Evolutionary conservation across 2,888 invertebrate species (phyloP).

Genomic region (Macrophya alboannulata): DNA sequence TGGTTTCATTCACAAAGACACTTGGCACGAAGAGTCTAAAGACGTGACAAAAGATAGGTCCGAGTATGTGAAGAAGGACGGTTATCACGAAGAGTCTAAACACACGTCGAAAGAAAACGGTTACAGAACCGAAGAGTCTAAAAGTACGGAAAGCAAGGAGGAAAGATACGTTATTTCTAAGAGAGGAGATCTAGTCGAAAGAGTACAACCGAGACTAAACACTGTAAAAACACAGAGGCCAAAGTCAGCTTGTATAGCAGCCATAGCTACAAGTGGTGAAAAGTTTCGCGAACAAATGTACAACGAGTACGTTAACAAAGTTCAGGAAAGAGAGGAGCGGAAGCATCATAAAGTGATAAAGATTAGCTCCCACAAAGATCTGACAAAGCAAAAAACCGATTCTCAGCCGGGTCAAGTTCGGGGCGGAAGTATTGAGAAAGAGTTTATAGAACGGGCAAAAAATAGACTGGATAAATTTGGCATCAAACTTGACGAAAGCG

Average conservation of each 20-base stretch:
- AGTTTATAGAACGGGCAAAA: slow-evolving; percentile 90
- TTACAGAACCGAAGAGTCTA: slow-evolving; percentile 64
- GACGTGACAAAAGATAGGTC: slow-evolving; percentile 63
- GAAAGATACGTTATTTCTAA: slow-evolving; percentile 59
- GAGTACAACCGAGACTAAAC: slow-evolving; percentile 60
- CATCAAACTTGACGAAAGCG: slow-evolving; percentile 85
- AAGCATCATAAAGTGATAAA: slow-evolving; percentile 91
- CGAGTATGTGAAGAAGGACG: slow-evolving; percentile 66
- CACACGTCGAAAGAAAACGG: slow-evolving; percentile 62
- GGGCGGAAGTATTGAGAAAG: slow-evolving; percentile 85
- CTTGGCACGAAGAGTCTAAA: slow-evolving; percentile 69
- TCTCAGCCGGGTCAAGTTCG: slow-evolving; percentile 47
- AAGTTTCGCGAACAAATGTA: slow-evolving; percentile 91
- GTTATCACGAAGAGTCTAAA: slow-evolving; percentile 64
- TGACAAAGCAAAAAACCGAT: slow-evolving; percentile 62
- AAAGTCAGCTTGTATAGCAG: slow-evolving; percentile 75
- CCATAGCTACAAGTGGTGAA: slow-evolving; percentile 84
- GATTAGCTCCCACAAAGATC: slow-evolving; percentile 83
- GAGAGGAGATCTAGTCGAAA: slow-evolving; percentile 52
- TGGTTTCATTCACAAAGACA: slow-evolving; percentile 60
- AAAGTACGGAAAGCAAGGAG: slow-evolving; percentile 63
- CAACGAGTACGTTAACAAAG: slow-evolving; percentile 90
- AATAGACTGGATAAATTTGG: slow-evolving; percentile 87
- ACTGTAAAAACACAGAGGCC: slow-evolving; percentile 61
- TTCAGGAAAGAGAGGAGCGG: slow-evolving; percentile 89